phyloP scores from a whole-genome alignment of 2,113 vertebrate species.

The Rissa tridactyla region DNA sequence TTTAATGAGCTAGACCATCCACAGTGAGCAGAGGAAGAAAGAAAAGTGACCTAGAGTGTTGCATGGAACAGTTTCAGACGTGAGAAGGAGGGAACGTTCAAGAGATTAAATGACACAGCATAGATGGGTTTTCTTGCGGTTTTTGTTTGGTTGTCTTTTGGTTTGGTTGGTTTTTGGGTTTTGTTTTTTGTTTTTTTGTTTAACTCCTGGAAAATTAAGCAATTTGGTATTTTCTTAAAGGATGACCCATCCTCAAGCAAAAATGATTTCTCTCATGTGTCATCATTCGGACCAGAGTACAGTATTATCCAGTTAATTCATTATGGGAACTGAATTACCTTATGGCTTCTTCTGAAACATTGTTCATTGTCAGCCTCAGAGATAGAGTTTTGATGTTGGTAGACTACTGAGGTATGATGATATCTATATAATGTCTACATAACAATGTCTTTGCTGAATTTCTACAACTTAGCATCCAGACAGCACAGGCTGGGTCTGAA shows the following conservation, averaged over 20 bases:
- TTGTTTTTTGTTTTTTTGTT: background rate
- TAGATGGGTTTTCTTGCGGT: background rate
- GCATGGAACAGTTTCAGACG: background rate
- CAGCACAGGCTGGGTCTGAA: background rate
- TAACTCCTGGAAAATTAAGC: background rate
- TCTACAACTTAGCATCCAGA: slow-evolving; percentile 1
- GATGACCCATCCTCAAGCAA: background rate
- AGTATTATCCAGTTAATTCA: background rate
- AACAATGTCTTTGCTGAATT: background rate
- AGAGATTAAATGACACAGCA: background rate
- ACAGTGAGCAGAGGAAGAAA: background rate
- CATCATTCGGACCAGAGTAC: background rate
- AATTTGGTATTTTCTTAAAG: background rate
- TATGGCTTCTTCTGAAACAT: background rate
- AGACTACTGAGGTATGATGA: background rate
- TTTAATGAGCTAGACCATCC: background rate
- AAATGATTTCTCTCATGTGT: background rate
- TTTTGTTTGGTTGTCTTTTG: background rate
- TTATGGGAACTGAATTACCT: background rate
- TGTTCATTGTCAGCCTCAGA: background rate
- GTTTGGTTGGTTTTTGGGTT: background rate
- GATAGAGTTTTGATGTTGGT: background rate
- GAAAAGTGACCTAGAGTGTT: background rate
- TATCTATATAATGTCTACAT: background rate
- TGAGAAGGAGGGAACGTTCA: background rate